A percentile compares a stretch with the other conserved stretches of the same genome.
phyloP scores from a whole-genome alignment of 1,140 invertebrate species.

The Drosophila chauvacae region DNA sequence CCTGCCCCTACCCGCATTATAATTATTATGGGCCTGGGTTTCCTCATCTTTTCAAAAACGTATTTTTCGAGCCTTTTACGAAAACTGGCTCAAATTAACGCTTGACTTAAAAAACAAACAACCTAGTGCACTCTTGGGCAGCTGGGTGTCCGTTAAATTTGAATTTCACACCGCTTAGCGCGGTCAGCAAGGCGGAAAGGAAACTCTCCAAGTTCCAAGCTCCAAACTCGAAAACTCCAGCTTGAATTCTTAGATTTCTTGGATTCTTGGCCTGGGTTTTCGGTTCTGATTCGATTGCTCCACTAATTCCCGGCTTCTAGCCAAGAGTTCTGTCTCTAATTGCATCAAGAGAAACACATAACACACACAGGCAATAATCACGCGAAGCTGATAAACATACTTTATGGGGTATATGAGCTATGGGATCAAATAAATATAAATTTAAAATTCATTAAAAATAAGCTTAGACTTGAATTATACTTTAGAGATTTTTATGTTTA shows the following conservation, averaged over 20 bases:
- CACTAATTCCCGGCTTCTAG: conserved; percentile 51
- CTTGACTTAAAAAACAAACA: conserved; percentile 39
- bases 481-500: too few species aligned
- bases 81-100: conserved; percentile 79
- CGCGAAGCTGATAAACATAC: conserved; percentile 3
- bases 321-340: conserved; percentile 63
- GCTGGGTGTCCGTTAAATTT: conserved; percentile 52
- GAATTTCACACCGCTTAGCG: conserved; percentile 54
- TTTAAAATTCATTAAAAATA: neutral
- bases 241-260: conserved; percentile 17
- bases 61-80: conserved; percentile 44
- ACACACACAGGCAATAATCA: conserved; percentile 38
- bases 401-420: conserved; percentile 3
- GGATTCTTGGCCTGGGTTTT: conserved; percentile 39
- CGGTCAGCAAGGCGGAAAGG: conserved; percentile 69
- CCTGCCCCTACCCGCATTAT: neutral
- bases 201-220: conserved; percentile 24
- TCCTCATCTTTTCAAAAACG: conserved; percentile 20
- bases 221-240: conserved; percentile 17
- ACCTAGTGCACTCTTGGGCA: conserved; percentile 48
- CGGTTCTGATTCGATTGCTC: conserved; percentile 68
- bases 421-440: neutral
- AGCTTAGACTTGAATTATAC: too few species aligned
- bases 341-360: conserved; percentile 45
- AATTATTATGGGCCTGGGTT: neutral